Percentiles rank a stretch among this genome's conserved stretches.
Evolutionary conservation across 1,140 invertebrate species (phyloP).

Genomic region (Phthorimaea operculella): DNA sequence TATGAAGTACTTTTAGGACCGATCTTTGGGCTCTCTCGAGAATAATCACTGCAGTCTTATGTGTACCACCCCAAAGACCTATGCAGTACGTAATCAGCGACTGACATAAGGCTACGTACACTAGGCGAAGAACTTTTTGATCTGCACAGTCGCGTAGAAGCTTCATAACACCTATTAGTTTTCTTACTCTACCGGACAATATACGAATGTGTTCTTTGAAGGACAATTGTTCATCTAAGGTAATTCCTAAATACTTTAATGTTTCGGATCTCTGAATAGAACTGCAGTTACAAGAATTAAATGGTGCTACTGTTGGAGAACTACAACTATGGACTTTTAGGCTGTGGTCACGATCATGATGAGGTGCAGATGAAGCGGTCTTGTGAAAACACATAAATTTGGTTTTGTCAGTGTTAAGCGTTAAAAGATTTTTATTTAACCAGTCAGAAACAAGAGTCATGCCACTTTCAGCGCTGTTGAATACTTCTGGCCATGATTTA

Average conservation of each 20-base stretch:
- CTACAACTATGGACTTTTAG: slow-evolving; percentile 1
- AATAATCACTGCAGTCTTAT: neutral
- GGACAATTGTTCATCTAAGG: neutral
- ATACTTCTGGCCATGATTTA: neutral
- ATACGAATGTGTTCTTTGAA: neutral
- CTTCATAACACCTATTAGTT: neutral
- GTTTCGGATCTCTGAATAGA: neutral
- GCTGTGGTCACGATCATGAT: neutral
- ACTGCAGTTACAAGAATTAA: neutral
- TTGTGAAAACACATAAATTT: slow-evolving; percentile 1
- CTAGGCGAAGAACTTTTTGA: neutral
- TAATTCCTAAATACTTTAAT: neutral
- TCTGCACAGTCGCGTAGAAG: neutral
- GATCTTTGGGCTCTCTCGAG: neutral
- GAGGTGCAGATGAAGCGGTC: neutral
- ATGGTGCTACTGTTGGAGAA: neutral
- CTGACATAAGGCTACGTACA: neutral
- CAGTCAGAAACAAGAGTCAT: neutral
- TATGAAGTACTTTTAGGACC: neutral
- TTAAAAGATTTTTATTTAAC: neutral
- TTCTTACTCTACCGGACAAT: neutral
- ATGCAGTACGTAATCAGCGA: neutral
- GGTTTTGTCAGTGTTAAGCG: slow-evolving; percentile 1
- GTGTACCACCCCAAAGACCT: neutral
- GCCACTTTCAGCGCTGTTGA: neutral